Evolutionary conservation across 92 coral and sea anemone species (phyloP).

Genomic region (Pocillopora grandis): DNA sequence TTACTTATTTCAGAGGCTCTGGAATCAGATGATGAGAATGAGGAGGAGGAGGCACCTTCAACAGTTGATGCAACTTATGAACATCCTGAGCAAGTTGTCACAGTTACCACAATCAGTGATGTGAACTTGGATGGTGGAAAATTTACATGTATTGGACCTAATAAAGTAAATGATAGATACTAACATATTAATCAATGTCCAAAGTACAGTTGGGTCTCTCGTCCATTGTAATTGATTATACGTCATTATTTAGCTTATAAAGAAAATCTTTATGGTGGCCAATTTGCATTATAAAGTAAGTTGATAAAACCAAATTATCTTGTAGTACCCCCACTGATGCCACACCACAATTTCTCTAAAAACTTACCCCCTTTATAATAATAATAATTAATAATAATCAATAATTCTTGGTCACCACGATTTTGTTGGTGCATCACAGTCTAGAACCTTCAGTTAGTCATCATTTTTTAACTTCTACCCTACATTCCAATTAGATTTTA

Average conservation of each 20-base stretch:
- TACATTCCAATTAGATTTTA: too few relatives aligned
- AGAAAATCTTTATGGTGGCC: background rate
- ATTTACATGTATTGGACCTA: slow-evolving; percentile 63
- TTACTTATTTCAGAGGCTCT: slow-evolving; percentile 61
- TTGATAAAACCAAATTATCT: too few relatives aligned
- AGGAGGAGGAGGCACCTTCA: slow-evolving; percentile 15
- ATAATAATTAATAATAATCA: too few relatives aligned
- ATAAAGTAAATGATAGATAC: slow-evolving; percentile 41
- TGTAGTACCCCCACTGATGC: too few relatives aligned
- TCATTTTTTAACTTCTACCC: too few relatives aligned
- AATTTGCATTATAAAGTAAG: too few relatives aligned
- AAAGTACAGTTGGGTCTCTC: background rate
- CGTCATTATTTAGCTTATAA: background rate
- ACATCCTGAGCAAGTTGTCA: slow-evolving; percentile 91
- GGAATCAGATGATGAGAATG: slow-evolving; percentile 65
- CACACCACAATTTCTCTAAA: too few relatives aligned
- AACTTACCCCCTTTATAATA: too few relatives aligned
- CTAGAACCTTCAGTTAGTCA: too few relatives aligned
- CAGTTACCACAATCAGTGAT: slow-evolving; percentile 84
- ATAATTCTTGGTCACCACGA: too few relatives aligned
- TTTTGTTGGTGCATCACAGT: too few relatives aligned
- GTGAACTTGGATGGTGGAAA: slow-evolving; percentile 69
- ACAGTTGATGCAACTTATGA: slow-evolving; percentile 77
- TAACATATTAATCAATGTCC: background rate
- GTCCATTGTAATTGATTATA: background rate